Evolutionary conservation across 2,113 vertebrate genomes (phyloP).

Genomic region (Tinamus guttatus): DNA sequence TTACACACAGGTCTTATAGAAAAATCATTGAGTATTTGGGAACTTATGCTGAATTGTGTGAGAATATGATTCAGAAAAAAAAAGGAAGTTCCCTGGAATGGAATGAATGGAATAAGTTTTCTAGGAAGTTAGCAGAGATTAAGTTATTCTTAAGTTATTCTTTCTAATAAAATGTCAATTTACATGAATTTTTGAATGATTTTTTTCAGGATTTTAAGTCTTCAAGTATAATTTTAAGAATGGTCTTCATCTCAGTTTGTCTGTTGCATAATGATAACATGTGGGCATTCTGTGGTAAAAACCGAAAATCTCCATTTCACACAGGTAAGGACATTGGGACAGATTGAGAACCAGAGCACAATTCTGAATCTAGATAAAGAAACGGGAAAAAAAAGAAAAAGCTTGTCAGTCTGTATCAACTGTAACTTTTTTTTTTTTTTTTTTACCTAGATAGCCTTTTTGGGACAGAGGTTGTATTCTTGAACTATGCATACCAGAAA

Average conservation of each 20-base stretch:
- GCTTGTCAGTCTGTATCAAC: neutral
- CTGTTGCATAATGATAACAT: neutral
- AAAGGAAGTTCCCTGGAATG: neutral
- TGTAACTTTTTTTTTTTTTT: neutral
- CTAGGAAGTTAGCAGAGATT: neutral
- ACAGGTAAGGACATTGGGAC: neutral
- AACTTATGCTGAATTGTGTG: neutral
- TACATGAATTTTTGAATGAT: neutral
- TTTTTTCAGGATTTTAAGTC: neutral
- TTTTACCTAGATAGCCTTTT: neutral
- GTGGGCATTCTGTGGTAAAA: neutral
- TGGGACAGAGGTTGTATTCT: fast-evolving
- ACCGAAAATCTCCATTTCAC: neutral
- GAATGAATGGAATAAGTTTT: neutral
- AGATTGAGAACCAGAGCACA: neutral
- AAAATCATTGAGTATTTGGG: neutral
- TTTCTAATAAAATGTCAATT: neutral
- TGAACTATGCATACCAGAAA: neutral
- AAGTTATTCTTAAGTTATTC: neutral
- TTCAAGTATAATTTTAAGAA: neutral
- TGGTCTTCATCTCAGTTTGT: neutral
- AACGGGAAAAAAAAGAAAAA: too few relatives aligned
- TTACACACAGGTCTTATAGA: neutral
- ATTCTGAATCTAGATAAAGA: neutral
- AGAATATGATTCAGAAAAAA: too few relatives aligned